phyloP scores from a whole-genome alignment of 2,113 vertebrate genomes.

The Petrocephalus microphthalmus region DNA sequence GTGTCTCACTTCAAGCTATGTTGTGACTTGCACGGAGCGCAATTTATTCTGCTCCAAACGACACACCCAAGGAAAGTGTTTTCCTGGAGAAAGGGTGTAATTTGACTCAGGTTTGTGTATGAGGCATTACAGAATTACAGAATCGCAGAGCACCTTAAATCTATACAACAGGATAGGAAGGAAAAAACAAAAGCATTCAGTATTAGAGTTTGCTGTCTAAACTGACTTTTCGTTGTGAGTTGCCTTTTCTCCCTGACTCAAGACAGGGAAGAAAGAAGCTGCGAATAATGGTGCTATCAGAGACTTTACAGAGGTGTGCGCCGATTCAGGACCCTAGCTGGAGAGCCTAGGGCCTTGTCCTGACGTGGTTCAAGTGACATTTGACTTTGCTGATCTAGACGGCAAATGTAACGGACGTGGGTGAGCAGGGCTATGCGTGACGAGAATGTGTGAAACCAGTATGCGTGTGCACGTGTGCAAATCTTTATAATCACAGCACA shows the following conservation, averaged over 20 bases:
- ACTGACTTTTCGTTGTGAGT: background rate
- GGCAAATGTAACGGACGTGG: background rate
- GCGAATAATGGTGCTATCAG: background rate
- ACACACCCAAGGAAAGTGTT: constrained; percentile 67
- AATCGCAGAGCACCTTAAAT: constrained; percentile 35
- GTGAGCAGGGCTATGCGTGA: background rate
- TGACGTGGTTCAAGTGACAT: background rate
- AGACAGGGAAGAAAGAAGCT: background rate
- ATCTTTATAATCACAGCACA: background rate
- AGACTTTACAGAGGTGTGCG: background rate
- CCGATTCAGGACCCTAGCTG: background rate
- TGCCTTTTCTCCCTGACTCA: background rate
- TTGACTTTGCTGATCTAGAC: background rate
- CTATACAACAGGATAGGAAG: background rate
- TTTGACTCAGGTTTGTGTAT: constrained; percentile 31
- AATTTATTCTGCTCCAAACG: constrained; percentile 60
- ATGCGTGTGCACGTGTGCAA: background rate
- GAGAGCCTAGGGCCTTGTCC: background rate
- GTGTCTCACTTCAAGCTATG: constrained; percentile 50
- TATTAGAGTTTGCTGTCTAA: background rate
- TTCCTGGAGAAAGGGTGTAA: constrained; percentile 49
- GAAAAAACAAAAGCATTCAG: background rate
- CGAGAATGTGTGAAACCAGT: background rate
- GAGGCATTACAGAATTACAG: constrained; percentile 35
- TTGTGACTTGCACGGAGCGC: constrained; percentile 67